A percentile compares a stretch with the other conserved stretches of the same genome.
Evolutionary conservation across 1,140 invertebrate genomes (phyloP).

Genomic region (Rhagoletis pomonella): DNA sequence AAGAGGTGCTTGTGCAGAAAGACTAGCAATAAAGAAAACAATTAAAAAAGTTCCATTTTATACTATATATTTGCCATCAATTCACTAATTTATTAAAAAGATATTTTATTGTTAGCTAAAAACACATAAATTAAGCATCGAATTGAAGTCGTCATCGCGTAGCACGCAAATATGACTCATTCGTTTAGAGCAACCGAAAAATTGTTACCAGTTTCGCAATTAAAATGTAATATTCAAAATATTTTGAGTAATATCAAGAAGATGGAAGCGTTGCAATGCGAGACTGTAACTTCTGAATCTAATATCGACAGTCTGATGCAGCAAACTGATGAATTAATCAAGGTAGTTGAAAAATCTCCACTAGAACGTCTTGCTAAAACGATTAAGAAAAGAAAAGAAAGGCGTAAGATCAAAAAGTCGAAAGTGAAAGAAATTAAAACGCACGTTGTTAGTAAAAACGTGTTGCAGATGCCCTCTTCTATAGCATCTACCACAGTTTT

Average conservation of each 20-base stretch:
- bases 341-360: not conserved
- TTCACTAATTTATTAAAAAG: not conserved
- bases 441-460: not conserved
- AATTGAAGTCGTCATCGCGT: not conserved
- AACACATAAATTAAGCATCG: not conserved
- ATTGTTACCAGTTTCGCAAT: not conserved
- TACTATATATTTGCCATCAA: not conserved
- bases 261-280: not conserved
- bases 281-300: not conserved
- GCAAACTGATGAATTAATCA: not conserved
- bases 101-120: not conserved
- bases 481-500: not conserved
- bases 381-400: not conserved
- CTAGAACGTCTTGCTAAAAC: not conserved
- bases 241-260: not conserved
- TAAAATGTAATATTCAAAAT: not conserved
- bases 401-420: not conserved
- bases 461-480: not conserved
- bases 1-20: slow-evolving; percentile 77
- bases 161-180: not conserved
- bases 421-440: not conserved
- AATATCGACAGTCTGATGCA: not conserved
- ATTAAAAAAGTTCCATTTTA: slow-evolving; percentile 11
- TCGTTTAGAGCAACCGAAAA: not conserved
- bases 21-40: slow-evolving; percentile 1